A percentile compares a stretch with the other conserved stretches of the same genome.
Evolutionary conservation across 2,113 vertebrate genomes (phyloP).

Genomic region (Plestiodon gilberti): DNA sequence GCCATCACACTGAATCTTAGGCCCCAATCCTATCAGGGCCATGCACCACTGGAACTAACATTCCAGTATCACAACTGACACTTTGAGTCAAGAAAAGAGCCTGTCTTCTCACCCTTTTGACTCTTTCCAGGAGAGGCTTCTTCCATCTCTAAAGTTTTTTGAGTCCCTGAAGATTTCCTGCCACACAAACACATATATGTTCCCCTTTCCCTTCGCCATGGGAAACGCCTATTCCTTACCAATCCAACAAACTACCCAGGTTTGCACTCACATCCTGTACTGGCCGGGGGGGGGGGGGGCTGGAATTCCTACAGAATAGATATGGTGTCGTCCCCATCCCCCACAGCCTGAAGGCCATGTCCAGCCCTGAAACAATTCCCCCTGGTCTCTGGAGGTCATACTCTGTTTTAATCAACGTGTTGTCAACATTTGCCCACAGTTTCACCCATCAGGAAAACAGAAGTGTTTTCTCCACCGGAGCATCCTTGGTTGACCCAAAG

Average conservation of each 20-base stretch:
- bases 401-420: neutral
- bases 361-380: neutral
- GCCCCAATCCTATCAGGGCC: too few species aligned
- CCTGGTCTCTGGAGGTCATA: neutral
- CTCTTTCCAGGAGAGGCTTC: neutral
- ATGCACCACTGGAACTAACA: too few species aligned
- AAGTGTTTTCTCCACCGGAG: slow-evolving; percentile 53
- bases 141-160: neutral
- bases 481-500: slow-evolving; percentile 62
- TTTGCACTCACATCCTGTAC: neutral
- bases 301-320: neutral
- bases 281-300: neutral
- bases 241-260: neutral
- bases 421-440: neutral
- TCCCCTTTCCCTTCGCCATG: neutral
- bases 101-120: neutral
- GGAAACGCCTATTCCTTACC: neutral
- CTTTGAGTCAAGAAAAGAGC: too few species aligned
- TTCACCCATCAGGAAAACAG: neutral
- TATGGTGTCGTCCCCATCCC: neutral
- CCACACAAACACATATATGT: too few species aligned
- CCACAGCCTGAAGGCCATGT: neutral
- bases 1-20: too few species aligned
- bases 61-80: too few species aligned
- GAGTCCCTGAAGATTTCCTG: too few species aligned